These are phyloP conservation scores for Ennomos quercinarius DNA, from an alignment of 2,888 invertebrate species.

Conservation along the genomic window DNA sequence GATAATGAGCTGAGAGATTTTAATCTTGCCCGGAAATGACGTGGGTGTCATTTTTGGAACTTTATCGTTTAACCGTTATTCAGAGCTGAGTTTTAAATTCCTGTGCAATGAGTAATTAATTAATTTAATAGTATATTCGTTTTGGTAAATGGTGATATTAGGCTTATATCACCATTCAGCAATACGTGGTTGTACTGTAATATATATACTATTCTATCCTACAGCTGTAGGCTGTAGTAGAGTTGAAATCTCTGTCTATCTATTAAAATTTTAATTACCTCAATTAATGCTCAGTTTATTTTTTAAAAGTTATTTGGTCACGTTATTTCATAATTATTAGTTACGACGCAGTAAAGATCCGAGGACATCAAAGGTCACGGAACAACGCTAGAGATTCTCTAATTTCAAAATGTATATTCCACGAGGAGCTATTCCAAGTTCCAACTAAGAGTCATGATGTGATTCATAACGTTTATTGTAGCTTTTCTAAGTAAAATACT, in stretches of 20 bases:
- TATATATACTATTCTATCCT: too few relatives aligned
- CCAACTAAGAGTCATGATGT: constrained; percentile 11
- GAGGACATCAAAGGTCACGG: constrained; percentile 6
- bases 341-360: neutral
- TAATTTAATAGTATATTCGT: too few relatives aligned
- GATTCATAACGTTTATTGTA: constrained; percentile 22
- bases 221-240: too few relatives aligned
- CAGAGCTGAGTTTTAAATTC: neutral
- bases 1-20: constrained; percentile 22
- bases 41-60: constrained; percentile 25
- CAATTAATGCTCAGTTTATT: too few relatives aligned
- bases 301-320: too few relatives aligned
- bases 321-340: too few relatives aligned
- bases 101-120: too few relatives aligned
- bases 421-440: constrained; percentile 10
- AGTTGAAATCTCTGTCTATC: too few relatives aligned
- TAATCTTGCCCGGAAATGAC: constrained; percentile 32
- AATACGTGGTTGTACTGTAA: too few relatives aligned
- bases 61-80: constrained; percentile 15
- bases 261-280: too few relatives aligned
- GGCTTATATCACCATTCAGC: too few relatives aligned
- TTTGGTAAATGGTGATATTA: too few relatives aligned
- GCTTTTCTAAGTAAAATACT: constrained; percentile 27
- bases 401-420: constrained; percentile 8
- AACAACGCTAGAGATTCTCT: constrained; percentile 2